Evolutionary conservation across 2,888 invertebrate genomes (phyloP).

Genomic region (Drosophila vallismaia): DNA sequence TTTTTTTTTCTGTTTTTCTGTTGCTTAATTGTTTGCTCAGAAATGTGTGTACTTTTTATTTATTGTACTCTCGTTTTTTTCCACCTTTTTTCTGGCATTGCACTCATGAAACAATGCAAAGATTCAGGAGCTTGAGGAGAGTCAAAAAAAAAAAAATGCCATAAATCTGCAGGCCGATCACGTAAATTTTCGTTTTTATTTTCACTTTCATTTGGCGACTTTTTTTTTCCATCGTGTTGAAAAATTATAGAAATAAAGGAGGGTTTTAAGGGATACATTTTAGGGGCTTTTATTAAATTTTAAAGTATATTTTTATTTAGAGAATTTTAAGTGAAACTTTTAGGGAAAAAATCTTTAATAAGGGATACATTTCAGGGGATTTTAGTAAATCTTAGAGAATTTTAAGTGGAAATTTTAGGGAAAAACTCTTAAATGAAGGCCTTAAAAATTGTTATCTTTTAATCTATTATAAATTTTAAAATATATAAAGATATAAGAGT

Average conservation of each 20-base stretch:
- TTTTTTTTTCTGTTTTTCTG: conserved; percentile 11
- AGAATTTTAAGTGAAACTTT: too few relatives aligned
- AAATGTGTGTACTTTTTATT: conserved; percentile 34
- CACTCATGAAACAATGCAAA: conserved; percentile 50
- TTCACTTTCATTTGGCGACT: conserved; percentile 61
- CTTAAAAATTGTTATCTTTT: too few relatives aligned
- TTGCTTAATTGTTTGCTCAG: conserved; percentile 51
- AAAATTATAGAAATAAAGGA: neutral
- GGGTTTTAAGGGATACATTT: too few relatives aligned
- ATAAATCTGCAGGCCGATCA: conserved; percentile 63
- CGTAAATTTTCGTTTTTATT: conserved; percentile 60
- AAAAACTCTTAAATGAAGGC: too few relatives aligned
- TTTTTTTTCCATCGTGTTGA: conserved; percentile 17
- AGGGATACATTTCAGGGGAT: too few relatives aligned
- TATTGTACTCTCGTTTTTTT: conserved; percentile 24
- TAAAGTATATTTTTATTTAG: too few relatives aligned
- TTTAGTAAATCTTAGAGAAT: too few relatives aligned
- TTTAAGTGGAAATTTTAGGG: too few relatives aligned
- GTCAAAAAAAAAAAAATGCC: conserved; percentile 13
- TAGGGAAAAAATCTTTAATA: too few relatives aligned
- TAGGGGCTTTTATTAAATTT: too few relatives aligned
- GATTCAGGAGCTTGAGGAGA: neutral
- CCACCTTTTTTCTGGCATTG: conserved; percentile 36
- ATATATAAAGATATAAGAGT: too few relatives aligned
- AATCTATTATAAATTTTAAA: too few relatives aligned